phyloP scores from a whole-genome alignment of 2,113 vertebrate species.

The Riparia riparia region DNA sequence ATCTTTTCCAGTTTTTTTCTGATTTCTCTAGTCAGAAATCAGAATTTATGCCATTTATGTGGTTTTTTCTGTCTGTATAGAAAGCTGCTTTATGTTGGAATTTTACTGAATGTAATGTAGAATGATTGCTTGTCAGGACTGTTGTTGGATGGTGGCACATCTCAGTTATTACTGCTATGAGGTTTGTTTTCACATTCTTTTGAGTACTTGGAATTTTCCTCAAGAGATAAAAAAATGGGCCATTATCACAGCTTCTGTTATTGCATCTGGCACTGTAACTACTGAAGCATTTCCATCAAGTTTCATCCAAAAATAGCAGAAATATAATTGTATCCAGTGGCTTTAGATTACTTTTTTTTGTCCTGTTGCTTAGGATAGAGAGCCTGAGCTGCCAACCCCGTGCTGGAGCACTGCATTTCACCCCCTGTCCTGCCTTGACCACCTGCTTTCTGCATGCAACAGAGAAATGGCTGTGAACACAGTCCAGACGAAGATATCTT shows the following conservation, averaged over 20 bases:
- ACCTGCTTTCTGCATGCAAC: not conserved
- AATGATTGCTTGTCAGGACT: slow-evolving; percentile 15
- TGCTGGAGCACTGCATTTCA: not conserved
- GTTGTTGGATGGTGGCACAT: not conserved
- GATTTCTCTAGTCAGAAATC: not conserved
- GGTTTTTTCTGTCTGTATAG: not conserved
- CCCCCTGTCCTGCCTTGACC: not conserved
- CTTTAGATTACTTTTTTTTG: not conserved
- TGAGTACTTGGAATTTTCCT: slow-evolving; percentile 28
- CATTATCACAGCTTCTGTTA: slow-evolving; percentile 24
- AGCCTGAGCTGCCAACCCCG: not conserved
- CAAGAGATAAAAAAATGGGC: not conserved
- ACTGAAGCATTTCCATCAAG: not conserved
- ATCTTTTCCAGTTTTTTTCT: not conserved
- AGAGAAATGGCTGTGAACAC: not conserved
- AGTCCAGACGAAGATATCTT: not conserved
- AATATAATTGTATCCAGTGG: not conserved
- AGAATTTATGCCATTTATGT: not conserved
- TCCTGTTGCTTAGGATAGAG: not conserved
- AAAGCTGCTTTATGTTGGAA: not conserved
- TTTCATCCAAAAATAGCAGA: not conserved
- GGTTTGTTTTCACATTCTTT: slow-evolving; percentile 28
- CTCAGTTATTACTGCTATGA: slow-evolving; percentile 25
- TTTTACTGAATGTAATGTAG: not conserved
- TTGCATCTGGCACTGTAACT: slow-evolving; percentile 10